Evolutionary conservation across 2,113 vertebrate species (phyloP), one percentile per base, ranked within the genome.

Genomic region (Taxidea taxus): DNA sequence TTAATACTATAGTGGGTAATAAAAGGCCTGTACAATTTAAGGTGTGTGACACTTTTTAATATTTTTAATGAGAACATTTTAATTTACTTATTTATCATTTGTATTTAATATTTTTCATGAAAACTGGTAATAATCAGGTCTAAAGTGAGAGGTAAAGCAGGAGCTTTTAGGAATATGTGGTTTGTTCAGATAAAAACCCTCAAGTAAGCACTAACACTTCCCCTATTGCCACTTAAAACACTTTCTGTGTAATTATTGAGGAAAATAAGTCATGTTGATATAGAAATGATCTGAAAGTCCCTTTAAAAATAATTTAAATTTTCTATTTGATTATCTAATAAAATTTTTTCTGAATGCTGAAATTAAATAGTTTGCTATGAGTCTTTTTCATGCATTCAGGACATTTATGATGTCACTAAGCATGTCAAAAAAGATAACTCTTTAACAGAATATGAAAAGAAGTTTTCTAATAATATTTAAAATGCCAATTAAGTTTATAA

Each of bases 401-500:
- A 72, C 66, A 78, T 94, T 80, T 64, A 88, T 49, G 21, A 44
- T 83, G 11, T 83, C 44, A 78, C 56, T 91, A 94, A 91, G 77
- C 34, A 87, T 68, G 42, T 8, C 44, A 6, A 44, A 56, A 68
- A 70, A 62, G 27, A 51, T 90, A 91, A 94, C 21, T 86, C 7
- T 34, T 37, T 75, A 87, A 34, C 49, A 70, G 20, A 29, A 78
- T 83, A 90, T 13, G 4, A 66, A 92, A 47, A 56, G 16, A 85
- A 75, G 13, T 20, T 70, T 15, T 88, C 27, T 51, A 89, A 51
- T 83, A 27, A 49, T 80, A 56, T 15, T 77, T 85, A 16, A 92
- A 89, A 92, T 78, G 16, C 44, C 89, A 78, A 94, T 49, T 77
- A 84, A 78, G 25, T 80, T 80, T 96, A 84, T 70, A 94, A 84